Base-by-base conservation (phyloP, 2,797 vertebrate species). In the Forpus xanthops region DNA sequence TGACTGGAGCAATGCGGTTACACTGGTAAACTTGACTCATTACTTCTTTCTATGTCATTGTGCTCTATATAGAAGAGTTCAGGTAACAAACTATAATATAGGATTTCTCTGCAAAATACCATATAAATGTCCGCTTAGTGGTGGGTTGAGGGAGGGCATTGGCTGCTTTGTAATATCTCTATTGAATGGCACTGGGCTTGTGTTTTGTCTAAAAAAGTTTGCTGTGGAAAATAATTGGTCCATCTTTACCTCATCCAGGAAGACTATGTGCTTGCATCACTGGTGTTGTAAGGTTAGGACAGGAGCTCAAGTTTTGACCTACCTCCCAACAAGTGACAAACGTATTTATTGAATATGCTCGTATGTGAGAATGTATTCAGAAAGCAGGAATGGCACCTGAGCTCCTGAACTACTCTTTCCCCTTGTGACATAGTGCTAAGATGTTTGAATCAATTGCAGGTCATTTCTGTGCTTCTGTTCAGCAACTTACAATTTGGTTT, bases 251-350 rank as follows among this genome's bases (percentile, higher is more conserved):
- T 87, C 56, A 17, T 73, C 30, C 44, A 45, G 45, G 68, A 68
- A n/a, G 23, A 35, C 8, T 11, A 44, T 56, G 24, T 55, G 0
- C 20, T 47, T 58, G 9, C 50, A 83, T 75, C 42, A 28, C 11
- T 6, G 35, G 6, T 35, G 10, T 47, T 21, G 11, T 24, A 23
- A 35, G 47, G 25, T 23, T 15, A 62, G 81, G 23, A 11, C 1
- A 44, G 58, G 49, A 89, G 37, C 53, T 80, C 28, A 49, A 60
- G 47, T 25, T 42, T 24, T 42, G 67, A 49, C 39, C 12, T 35
- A 8, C 1, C 6, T 41, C 3, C 0, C 6, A 8, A 4, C 3
- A 28, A 50, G 15, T 16, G 50, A 25, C 19, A 39, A 72, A 47
- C 14, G 27, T 9, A 5, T 64, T 72, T 67, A n/a, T 7, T 45